Evolutionary conservation across 2,797 vertebrate genomes (phyloP).

Genomic region (Clamator glandarius): DNA sequence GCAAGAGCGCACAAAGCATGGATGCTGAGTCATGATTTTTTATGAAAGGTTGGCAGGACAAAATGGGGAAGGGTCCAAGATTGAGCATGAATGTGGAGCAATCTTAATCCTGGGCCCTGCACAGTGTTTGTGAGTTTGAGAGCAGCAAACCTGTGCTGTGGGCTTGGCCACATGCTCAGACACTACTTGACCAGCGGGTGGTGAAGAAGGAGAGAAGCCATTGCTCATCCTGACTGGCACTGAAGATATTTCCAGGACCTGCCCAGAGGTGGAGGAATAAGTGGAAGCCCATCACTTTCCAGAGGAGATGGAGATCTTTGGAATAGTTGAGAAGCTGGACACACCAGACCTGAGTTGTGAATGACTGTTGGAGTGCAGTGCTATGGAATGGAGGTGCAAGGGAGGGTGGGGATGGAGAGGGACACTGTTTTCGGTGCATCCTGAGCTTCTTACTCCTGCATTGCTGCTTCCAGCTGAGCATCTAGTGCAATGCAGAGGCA

Average conservation of each 20-base stretch:
- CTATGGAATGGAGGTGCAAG: too few relatives aligned
- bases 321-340: too few relatives aligned
- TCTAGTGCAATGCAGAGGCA: background rate
- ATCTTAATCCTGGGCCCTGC: background rate
- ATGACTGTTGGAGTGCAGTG: too few relatives aligned
- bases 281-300: too few relatives aligned
- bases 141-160: background rate
- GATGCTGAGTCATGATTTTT: background rate
- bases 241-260: too few relatives aligned
- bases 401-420: background rate
- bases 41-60: background rate
- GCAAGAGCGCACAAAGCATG: rapidly evolving
- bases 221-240: background rate
- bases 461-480: background rate
- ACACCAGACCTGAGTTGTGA: too few relatives aligned
- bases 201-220: background rate
- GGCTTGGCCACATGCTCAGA: background rate
- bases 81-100: rapidly evolving
- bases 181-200: background rate
- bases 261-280: too few relatives aligned
- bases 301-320: too few relatives aligned
- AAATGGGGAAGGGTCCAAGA: background rate
- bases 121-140: background rate
- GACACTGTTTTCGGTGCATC: background rate
- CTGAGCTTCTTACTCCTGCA: background rate